Base-by-base conservation (phyloP, 2,888 invertebrate genomes). In the Operophtera brumata region DNA sequence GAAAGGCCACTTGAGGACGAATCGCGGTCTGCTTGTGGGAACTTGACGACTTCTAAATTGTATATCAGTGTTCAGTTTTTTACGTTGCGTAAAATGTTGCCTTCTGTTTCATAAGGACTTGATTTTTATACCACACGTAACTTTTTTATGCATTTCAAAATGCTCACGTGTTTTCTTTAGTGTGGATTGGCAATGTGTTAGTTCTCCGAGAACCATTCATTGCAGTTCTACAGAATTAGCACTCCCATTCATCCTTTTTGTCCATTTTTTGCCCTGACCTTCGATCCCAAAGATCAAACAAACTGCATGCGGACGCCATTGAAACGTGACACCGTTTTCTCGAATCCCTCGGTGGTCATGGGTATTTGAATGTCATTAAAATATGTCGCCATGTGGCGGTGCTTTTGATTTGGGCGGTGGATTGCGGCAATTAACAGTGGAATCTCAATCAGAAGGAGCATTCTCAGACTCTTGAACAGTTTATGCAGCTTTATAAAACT, bases 1-100 rank as follows among this genome's bases (percentile, higher is more conserved):
- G 84, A 83, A 86, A 77, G 70, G 71, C 75, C 77, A 77, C 80
- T 82, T 70, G 78, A 81, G 73, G 70, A 66, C 66, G 69, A 67
- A 66, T 60, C 67, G 66, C 62, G 62, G 67, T 63, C 60, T 65
- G 61, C 56, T 64, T 67, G 69, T 63, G 66, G 45, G 47, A 47
- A 47, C 43, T n/a, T 50, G 44, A 13, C 40, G 26, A 26, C 42
- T 41, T 75, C 75, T 80, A 44, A 79, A 80, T 79, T 76, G 73
- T 59, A 64, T 60, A 68, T 54, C 62, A 57, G 53, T 55, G 53
- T 73, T 71, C 62, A 59, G 71, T 77, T 57, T 82, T 81, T 81
- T 78, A 71, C 64, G 69, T 80, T 78, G 75, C 65, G 69, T 70
- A 77, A 76, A 77, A 70, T 8, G 62, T 73, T 75, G 71, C 69